phyloP scores from a whole-genome alignment of 2,797 vertebrate species.

The Craterocephalus amniculus region DNA sequence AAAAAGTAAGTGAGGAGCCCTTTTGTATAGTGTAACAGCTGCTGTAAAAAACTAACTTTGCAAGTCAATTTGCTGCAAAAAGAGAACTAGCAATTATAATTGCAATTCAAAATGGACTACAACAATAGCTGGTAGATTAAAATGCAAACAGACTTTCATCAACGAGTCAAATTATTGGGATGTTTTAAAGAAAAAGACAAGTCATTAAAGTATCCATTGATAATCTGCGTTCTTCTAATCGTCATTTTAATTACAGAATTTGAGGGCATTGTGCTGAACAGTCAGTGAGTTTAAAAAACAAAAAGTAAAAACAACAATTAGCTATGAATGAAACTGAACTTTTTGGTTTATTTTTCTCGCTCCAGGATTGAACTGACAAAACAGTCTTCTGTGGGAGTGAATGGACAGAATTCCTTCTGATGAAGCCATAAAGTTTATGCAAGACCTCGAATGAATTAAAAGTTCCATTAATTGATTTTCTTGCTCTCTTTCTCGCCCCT shows the following conservation, averaged over 20 bases:
- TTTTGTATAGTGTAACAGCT: neutral
- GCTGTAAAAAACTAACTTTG: conserved; percentile 1
- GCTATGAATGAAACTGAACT: conserved; percentile 64
- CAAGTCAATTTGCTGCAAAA: neutral
- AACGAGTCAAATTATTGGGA: neutral
- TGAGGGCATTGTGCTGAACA: conserved; percentile 35
- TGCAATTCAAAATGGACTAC: neutral
- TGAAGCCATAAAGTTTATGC: conserved; percentile 69
- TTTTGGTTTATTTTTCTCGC: conserved; percentile 33
- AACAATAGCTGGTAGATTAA: conserved; percentile 10
- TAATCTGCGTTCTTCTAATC: conserved; percentile 10
- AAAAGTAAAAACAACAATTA: conserved; percentile 54
- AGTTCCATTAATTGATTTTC: conserved; percentile 70
- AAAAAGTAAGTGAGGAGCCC: neutral
- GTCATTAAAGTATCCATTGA: conserved; percentile 21
- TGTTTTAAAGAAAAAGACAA: neutral
- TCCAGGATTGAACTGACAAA: conserved; percentile 49
- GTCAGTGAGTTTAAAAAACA: conserved; percentile 35
- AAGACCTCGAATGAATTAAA: conserved; percentile 59
- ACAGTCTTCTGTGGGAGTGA: conserved; percentile 60
- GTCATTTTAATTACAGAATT: conserved; percentile 58
- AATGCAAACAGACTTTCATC: conserved; percentile 22
- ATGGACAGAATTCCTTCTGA: conserved; percentile 32
- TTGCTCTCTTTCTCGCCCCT: conserved; percentile 44
- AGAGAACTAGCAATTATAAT: neutral